Evolutionary conservation across 2,797 vertebrate genomes (phyloP), one percentile per base, ranked within the genome.

Genomic region (Holocentrus rufus): DNA sequence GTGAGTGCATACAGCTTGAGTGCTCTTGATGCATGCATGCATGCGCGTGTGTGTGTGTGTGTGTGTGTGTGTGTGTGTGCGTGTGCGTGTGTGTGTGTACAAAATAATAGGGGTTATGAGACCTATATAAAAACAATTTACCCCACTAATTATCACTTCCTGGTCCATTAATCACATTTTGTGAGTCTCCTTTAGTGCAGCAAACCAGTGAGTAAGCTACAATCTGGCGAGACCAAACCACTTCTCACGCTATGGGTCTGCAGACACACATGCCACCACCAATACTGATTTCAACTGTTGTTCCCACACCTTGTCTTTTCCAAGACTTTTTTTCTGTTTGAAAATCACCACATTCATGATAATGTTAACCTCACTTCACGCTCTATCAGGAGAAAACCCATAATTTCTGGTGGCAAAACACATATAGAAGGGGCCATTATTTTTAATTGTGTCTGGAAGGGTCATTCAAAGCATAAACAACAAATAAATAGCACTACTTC

Each of bases 401-500:
- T 50, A 65, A 80, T 66, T 74, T 61, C 74, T 83, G 72, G 81
- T 76, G 79, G 82, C 83, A 81, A 85, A 87, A 75, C 86, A 81
- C 88, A 86, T 82, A 47, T 76, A 79, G 79, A 75, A 69, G 72
- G 86, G 50, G 71, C 72, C 75, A n/a, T n/a, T n/a, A n/a, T n/a
- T n/a, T n/a, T n/a, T n/a, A n/a, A n/a, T n/a, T n/a, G 74, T 56
- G 87, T 90, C 89, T 90, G 85, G 82, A 88, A 82, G 76, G 52
- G 70, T 69, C 75, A 84, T 85, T 80, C 77, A 79, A 80, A 68
- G 79, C 68, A 80, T 74, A 85, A 87, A 88, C 81, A 89, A 90
- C 87, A 89, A 91, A 85, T 84, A 87, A 85, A 81, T 54, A 25
- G 72, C 74, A 90, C 91, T 89, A 90, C 85, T 59, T 89, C 91